Evolutionary conservation across 2,888 invertebrate genomes (phyloP).

Genomic region (Calameuta idolon): DNA sequence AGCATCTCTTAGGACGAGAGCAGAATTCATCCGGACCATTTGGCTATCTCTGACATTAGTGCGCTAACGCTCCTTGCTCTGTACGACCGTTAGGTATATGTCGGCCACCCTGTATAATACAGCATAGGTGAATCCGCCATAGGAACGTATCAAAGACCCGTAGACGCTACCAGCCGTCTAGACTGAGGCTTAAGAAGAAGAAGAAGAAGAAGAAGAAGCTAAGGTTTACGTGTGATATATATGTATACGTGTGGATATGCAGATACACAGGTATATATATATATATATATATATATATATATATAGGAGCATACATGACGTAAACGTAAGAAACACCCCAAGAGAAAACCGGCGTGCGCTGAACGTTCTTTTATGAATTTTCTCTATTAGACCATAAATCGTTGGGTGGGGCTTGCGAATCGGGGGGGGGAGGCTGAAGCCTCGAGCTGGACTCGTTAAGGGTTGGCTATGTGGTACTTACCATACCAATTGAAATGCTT

Average conservation of each 20-base stretch:
- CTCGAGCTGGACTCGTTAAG: background rate
- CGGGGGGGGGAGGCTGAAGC: constrained; percentile 3
- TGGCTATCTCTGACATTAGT: constrained; percentile 49
- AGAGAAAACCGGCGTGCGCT: constrained; percentile 14
- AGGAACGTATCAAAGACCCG: too few relatives aligned
- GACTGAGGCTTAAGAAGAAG: constrained; percentile 19
- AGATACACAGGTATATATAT: background rate
- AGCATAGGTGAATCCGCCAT: too few relatives aligned
- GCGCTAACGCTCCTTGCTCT: constrained; percentile 12
- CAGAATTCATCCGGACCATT: constrained; percentile 51
- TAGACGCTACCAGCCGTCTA: constrained; percentile 7
- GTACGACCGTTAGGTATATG: too few relatives aligned
- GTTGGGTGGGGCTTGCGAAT: background rate
- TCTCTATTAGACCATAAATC: constrained; percentile 43
- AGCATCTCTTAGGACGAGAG: constrained; percentile 34
- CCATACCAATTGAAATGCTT: constrained; percentile 7
- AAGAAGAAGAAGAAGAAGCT: constrained; percentile 15
- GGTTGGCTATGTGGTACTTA: constrained; percentile 1
- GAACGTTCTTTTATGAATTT: constrained; percentile 38
- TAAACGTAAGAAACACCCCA: constrained; percentile 6
- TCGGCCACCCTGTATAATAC: too few relatives aligned
- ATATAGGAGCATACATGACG: background rate
- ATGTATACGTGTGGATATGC: background rate
- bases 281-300: background rate
- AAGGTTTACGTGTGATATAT: background rate